Conservation (phyloP, 2,113 vertebrate genomes). For the Piliocolobus tephrosceles region DNA sequence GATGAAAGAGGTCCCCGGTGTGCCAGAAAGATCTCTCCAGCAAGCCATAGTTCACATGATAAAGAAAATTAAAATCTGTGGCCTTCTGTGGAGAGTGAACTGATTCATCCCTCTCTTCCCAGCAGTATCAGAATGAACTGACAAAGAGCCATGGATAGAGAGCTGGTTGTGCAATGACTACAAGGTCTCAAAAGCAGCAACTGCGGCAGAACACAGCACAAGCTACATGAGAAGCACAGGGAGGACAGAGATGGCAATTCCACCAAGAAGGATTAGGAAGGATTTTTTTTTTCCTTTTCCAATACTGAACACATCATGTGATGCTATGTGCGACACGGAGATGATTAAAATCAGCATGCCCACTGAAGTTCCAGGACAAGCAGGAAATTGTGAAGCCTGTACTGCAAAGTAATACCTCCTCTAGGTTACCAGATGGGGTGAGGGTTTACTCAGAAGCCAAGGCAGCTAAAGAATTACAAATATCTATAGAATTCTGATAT, state of each 20-base stretch:
- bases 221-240: neutral
- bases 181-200: neutral
- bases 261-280: neutral
- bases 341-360: neutral
- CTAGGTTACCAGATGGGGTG: neutral
- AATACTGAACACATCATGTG: neutral
- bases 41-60: neutral
- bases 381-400: neutral
- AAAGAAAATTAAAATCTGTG: neutral
- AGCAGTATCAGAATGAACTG: neutral
- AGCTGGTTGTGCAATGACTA: neutral
- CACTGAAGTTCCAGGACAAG: neutral
- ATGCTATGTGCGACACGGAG: accelerated
- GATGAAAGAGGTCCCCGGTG: neutral
- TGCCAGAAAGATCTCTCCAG: neutral
- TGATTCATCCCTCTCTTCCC: neutral
- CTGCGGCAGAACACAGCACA: neutral
- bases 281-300: neutral
- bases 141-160: neutral
- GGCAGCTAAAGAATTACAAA: neutral
- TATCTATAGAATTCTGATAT: neutral
- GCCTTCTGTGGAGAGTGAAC: neutral
- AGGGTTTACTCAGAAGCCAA: neutral
- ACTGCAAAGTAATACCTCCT: neutral
- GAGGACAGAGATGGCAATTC: neutral